A percentile compares a stretch with the other conserved stretches of the same genome.
These are phyloP conservation scores for Nephrotoma flavescens DNA, from an alignment of 2,888 invertebrate genomes.

Conservation along the genomic window DNA sequence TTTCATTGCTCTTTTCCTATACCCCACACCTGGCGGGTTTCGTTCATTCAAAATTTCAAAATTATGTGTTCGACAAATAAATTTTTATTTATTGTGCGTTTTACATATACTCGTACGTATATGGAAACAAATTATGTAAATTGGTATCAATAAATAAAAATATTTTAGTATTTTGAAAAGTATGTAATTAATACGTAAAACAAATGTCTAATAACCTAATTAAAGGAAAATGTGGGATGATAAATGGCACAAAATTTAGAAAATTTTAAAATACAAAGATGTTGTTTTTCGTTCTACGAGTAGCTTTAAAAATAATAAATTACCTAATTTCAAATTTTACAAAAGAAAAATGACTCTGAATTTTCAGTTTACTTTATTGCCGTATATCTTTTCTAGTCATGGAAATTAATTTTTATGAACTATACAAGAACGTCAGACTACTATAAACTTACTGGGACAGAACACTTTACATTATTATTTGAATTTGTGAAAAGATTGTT, in stretches of 20 bases:
- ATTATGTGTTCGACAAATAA: neutral
- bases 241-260: neutral
- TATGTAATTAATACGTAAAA: neutral
- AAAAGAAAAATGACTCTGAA: neutral
- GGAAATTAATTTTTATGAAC: neutral
- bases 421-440: neutral
- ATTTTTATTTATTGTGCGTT: neutral
- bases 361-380: neutral
- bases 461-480: neutral
- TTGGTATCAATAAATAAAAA: neutral
- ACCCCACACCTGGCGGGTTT: neutral
- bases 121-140: neutral
- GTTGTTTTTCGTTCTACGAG: neutral
- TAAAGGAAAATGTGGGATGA: neutral
- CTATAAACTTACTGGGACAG: neutral
- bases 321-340: neutral
- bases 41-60: neutral
- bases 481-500: neutral
- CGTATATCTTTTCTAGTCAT: neutral
- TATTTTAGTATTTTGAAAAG: neutral
- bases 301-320: neutral
- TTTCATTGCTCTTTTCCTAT: neutral
- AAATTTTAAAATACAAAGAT: neutral
- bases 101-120: neutral
- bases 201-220: neutral